phyloP scores from a whole-genome alignment of 2,113 vertebrate genomes.

The Cranoglanis bouderius region DNA sequence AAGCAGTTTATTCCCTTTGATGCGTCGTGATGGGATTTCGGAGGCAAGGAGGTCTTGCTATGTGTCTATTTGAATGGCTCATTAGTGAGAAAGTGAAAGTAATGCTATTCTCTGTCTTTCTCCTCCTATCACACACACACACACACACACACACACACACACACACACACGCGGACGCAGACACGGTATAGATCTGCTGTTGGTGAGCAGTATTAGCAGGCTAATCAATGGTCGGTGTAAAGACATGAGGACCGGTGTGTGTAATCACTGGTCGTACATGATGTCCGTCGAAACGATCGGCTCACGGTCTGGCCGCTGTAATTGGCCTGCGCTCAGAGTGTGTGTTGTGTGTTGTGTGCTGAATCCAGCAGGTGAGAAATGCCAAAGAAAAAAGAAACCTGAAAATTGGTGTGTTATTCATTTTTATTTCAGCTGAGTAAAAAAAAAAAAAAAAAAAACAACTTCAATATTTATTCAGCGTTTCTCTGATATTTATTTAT shows the following conservation, averaged over 20 bases:
- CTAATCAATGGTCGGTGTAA: constrained; percentile 71
- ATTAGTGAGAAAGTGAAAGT: constrained; percentile 5
- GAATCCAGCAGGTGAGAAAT: constrained; percentile 17
- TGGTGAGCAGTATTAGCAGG: constrained; percentile 71
- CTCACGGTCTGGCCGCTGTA: constrained; percentile 57
- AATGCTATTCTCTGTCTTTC: constrained; percentile 1
- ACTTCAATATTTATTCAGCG: background rate
- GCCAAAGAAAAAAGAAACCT: background rate
- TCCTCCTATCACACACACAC: background rate
- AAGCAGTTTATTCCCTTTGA: constrained; percentile 28
- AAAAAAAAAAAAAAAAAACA: background rate
- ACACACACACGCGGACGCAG: background rate
- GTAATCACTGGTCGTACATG: constrained; percentile 72
- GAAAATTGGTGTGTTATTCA: background rate
- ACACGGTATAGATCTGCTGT: constrained; percentile 70
- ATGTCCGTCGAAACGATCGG: constrained; percentile 51
- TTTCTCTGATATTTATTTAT: background rate
- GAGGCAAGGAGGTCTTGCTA: background rate
- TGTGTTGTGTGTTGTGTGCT: background rate
- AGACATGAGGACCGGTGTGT: constrained; percentile 68
- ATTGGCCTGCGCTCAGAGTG: constrained; percentile 62
- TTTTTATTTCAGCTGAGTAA: background rate
- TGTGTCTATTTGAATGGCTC: constrained; percentile 10
- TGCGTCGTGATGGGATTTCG: constrained; percentile 2
- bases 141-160: constrained; percentile 12